Evolutionary conservation across 2,113 vertebrate genomes (phyloP), one percentile per base, ranked within the genome.

Genomic region (Beaufortia kweichowensis): DNA sequence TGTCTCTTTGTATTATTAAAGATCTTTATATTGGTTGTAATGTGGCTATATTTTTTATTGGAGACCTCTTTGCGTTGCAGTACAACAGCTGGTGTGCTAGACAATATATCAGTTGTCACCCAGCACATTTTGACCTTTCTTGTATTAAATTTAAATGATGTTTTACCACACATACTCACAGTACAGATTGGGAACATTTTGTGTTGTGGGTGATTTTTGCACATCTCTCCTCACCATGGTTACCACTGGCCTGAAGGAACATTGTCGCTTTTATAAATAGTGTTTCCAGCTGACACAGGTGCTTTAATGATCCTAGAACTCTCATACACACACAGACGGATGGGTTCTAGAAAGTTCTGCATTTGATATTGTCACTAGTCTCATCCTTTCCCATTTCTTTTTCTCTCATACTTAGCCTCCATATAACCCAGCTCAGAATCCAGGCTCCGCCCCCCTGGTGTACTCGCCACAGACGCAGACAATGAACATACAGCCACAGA

Each of bases 401-500:
- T 63, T 53, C 19, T 53, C 1, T 21, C 48, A 21, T 26, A 81
- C 82, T 80, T 85, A 99, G 97, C 93, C 95, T 89, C 93, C 95
- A 46, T 99, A 96, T 86, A 93, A 94, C 90, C 92, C 94, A 89
- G 95, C 94, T 89, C 97, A 98, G 92, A 99, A 96, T 92, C 92
- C 96, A 88, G 95, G 93, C 84, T 93, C 97, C 71, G 86, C 95
- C 85, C 92, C 96, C 0, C 46, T 98, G 86, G 93, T 98, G 84
- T 99, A 98, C 83, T 94, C 95, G 87, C 92, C 95, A 85, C 94
- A 95, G 88, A 92, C 96, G 57, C 97, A 99, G 83, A 93, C 94
- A 91, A 96, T 98, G 94, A 99, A 93, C 90, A 92, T 96, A 19
- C 97, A 98, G 91, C 95, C 94, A 86, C 95, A 96, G 85, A 95